Evolutionary conservation across 2,888 invertebrate species (phyloP).

Genomic region (Drosophila maculinotata): DNA sequence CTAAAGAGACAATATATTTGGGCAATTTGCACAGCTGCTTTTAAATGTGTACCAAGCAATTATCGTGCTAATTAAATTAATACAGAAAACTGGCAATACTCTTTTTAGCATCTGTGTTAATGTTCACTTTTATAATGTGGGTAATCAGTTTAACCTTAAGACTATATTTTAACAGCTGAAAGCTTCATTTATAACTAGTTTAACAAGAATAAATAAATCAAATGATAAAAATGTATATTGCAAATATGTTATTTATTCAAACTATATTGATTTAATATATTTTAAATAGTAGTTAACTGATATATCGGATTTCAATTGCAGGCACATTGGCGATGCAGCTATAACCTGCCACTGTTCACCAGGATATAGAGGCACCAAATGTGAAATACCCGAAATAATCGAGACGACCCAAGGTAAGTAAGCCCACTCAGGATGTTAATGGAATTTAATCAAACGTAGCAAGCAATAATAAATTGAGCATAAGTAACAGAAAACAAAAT

Average conservation of each 20-base stretch:
- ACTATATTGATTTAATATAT: too few relatives aligned
- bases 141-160: not conserved
- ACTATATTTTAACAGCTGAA: slow-evolving; percentile 5
- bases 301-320: slow-evolving; percentile 84
- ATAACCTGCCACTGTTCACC: slow-evolving; percentile 90
- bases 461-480: slow-evolving; percentile 45
- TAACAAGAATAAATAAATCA: not conserved
- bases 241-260: too few relatives aligned
- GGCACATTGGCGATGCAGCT: slow-evolving; percentile 91
- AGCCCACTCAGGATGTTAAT: slow-evolving; percentile 25
- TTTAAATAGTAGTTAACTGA: too few relatives aligned
- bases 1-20: not conserved
- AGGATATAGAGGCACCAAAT: slow-evolving; percentile 89
- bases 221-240: too few relatives aligned
- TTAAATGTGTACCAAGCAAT: not conserved
- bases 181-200: not conserved
- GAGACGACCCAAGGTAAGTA: slow-evolving; percentile 83
- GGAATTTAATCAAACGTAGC: slow-evolving; percentile 33
- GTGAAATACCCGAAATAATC: slow-evolving; percentile 87
- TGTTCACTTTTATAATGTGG: not conserved
- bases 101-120: not conserved
- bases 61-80: not conserved
- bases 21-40: slow-evolving; percentile 5
- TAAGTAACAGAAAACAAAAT: slow-evolving; percentile 13
- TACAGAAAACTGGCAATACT: not conserved